Conservation (phyloP, 2,113 vertebrate genomes). For the Mobula hypostoma region DNA sequence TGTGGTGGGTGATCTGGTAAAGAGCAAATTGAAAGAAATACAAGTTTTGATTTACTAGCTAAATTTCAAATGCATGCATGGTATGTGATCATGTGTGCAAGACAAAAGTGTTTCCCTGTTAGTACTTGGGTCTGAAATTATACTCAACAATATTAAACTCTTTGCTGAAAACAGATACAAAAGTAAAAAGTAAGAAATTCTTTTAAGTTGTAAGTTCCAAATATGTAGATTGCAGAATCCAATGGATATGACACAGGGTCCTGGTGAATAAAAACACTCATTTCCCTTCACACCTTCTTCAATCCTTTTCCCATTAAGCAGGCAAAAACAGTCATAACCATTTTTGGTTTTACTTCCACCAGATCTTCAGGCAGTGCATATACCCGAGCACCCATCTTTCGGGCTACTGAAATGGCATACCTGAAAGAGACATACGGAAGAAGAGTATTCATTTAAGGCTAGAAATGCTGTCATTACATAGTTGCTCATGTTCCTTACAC, state of each 20-base stretch:
- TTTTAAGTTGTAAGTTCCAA: background rate
- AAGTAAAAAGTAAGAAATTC: background rate
- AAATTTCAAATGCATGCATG: background rate
- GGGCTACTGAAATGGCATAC: constrained; percentile 88
- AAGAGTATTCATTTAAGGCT: background rate
- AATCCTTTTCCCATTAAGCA: constrained; percentile 85
- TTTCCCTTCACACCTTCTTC: constrained; percentile 59
- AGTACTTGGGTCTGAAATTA: constrained; percentile 9
- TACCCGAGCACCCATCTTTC: constrained; percentile 90
- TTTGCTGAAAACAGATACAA: constrained; percentile 18
- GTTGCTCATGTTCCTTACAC: background rate
- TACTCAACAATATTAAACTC: background rate
- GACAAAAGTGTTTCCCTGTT: constrained; percentile 7
- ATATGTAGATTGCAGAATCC: background rate
- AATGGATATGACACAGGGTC: constrained; percentile 52
- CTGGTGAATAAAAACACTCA: background rate
- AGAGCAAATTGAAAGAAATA: background rate
- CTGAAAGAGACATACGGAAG: constrained; percentile 52
- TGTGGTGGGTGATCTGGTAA: background rate
- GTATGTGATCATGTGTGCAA: background rate
- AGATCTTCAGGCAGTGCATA: constrained; percentile 85
- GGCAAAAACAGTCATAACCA: constrained; percentile 96
- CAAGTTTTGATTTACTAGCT: background rate
- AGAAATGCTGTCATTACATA: background rate
- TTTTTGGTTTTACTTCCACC: constrained; percentile 93